Evolutionary conservation across 2,113 vertebrate species (phyloP), one percentile per base, ranked within the genome.

Genomic region (Cyprinodon variegatus): DNA sequence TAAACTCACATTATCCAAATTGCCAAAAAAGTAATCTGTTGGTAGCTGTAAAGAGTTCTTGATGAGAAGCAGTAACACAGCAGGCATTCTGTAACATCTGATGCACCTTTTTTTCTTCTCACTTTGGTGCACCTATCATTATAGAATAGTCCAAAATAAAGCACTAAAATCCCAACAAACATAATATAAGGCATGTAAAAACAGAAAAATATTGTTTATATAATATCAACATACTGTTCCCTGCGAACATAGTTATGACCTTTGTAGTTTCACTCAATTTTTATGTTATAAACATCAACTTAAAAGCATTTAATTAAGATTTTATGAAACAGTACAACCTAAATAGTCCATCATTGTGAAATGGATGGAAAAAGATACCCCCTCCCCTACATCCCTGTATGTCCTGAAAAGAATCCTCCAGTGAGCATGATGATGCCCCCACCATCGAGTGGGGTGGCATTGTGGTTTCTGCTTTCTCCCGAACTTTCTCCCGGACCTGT

Each of bases 1-100:
- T 77, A 59, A 38, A 43, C 61, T 71, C 66, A 46, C 29, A 70
- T 78, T 82, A 83, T 88, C 81, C 69, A 41, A 65, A 14, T 39
- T 36, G 48, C n/a, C 53, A n/a, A 40, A 72, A 64, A 70, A 45
- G 20, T 75, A 69, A 76, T 37, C n/a, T 72, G 4, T 4, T 60
- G 53, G 72, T 38, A 70, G 68, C 63, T 59, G n/a, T n/a, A 59
- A 64, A 50, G 71, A 60, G 78, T 79, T 38, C 50, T 50, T 61
- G 67, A 72, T 50, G 74, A 81, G 59, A 78, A n/a, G 61, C 62
- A 46, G 68, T 75, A 72, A 76, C 63, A 29, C 17, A 41, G 65
- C 60, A 43, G 66, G 29, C 46, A 20, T 71, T 70, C 61, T 63
- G 53, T 43, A 70, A 78, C n/a, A 69, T 67, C 70, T 76, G 29